Evolutionary conservation across 1,140 invertebrate genomes (phyloP).

Genomic region (Scylla paramamosain): DNA sequence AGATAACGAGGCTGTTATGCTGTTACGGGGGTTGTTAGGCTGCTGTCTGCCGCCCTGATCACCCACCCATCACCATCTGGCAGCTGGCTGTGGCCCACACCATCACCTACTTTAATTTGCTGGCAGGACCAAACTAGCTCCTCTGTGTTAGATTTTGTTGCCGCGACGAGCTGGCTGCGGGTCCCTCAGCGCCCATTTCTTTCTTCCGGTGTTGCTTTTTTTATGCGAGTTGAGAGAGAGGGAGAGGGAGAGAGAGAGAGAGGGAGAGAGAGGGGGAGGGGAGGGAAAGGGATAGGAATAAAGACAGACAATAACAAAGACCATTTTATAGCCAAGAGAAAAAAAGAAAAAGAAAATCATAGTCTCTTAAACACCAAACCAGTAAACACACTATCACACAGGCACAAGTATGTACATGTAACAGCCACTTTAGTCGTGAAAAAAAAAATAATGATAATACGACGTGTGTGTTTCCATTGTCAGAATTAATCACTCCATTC

Average conservation of each 20-base stretch:
- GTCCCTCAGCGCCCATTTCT: background rate
- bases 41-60: background rate
- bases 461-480: too few species aligned
- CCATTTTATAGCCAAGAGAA: too few species aligned
- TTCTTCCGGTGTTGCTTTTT: background rate
- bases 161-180: background rate
- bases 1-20: background rate
- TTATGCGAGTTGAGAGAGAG: background rate
- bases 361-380: too few species aligned
- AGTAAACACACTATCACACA: background rate
- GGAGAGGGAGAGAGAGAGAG: slow-evolving; percentile 18
- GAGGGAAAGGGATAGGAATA: too few species aligned
- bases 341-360: too few species aligned
- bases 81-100: background rate
- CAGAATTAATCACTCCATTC: too few species aligned
- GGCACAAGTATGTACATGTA: background rate
- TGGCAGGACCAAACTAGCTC: background rate
- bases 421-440: too few species aligned
- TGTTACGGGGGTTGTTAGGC: background rate
- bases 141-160: too few species aligned
- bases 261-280: background rate
- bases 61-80: background rate
- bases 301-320: too few species aligned
- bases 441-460: too few species aligned
- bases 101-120: background rate